phyloP scores from a whole-genome alignment of 2,113 vertebrate genomes.

The Salminus brasiliensis region DNA sequence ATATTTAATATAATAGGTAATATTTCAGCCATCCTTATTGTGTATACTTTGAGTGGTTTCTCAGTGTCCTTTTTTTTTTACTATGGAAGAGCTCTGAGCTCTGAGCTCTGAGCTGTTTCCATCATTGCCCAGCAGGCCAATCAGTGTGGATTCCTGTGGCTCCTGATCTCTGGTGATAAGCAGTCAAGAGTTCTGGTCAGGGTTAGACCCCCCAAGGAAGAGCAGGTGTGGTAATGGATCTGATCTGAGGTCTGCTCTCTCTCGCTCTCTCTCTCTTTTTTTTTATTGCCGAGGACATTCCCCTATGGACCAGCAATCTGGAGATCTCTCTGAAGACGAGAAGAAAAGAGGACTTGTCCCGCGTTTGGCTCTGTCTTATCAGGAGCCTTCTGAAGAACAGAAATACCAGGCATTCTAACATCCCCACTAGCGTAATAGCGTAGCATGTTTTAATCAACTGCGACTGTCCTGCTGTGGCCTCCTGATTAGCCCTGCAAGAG shows the following conservation, averaged over 20 bases:
- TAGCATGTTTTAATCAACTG: conserved; percentile 49
- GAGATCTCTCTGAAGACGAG: conserved; percentile 65
- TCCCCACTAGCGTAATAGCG: conserved; percentile 51
- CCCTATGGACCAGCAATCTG: conserved; percentile 65
- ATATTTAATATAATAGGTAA: too few relatives aligned
- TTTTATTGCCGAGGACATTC: conserved; percentile 66
- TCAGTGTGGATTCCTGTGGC: conserved; percentile 71
- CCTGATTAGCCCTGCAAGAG: conserved; percentile 42
- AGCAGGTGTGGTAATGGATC: conserved; percentile 75
- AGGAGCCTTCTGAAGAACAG: conserved; percentile 61
- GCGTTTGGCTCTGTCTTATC: conserved; percentile 66
- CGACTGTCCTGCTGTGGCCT: conserved; percentile 34
- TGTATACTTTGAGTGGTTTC: neutral
- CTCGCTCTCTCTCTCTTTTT: neutral
- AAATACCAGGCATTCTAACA: conserved; percentile 59
- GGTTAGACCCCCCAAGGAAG: conserved; percentile 76
- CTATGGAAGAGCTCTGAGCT: neutral
- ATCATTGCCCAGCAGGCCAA: conserved; percentile 78
- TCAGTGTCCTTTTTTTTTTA: neutral
- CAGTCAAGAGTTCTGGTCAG: conserved; percentile 66
- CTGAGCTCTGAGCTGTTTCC: conserved; percentile 70
- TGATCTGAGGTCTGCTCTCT: conserved; percentile 67
- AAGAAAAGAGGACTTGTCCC: conserved; percentile 70
- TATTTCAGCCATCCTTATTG: too few relatives aligned
- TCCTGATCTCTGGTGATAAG: conserved; percentile 77